phyloP scores from a whole-genome alignment of 2,888 invertebrate genomes.

The Chelonus formosanus region DNA sequence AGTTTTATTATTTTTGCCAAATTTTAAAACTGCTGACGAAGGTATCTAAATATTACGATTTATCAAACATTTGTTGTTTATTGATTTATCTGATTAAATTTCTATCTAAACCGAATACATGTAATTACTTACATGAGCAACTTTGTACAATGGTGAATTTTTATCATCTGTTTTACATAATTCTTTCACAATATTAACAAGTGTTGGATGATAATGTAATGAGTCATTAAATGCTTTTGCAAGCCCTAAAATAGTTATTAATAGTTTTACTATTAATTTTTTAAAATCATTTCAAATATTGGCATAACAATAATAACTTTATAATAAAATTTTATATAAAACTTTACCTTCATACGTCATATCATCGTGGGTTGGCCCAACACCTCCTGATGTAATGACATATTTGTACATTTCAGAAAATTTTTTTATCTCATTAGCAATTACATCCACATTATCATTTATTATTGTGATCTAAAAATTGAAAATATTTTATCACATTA shows the following conservation, averaged over 20 bases:
- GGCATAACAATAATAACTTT: no score
- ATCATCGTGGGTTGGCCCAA: conserved; percentile 83
- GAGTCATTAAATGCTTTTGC: conserved; percentile 68
- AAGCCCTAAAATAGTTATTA: conserved; percentile 59
- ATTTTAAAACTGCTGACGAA: conserved; percentile 64
- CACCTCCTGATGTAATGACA: conserved; percentile 80
- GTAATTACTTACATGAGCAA: conserved; percentile 57
- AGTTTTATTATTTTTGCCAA: conserved; percentile 54
- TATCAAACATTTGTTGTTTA: no score
- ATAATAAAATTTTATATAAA: background rate
- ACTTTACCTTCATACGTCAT: conserved; percentile 74
- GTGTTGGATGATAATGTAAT: conserved; percentile 63
- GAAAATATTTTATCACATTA: conserved; percentile 42
- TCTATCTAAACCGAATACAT: background rate
- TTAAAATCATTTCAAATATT: no score
- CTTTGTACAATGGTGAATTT: conserved; percentile 64
- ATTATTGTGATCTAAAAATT: conserved; percentile 71
- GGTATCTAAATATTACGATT: conserved; percentile 63
- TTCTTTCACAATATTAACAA: conserved; percentile 65
- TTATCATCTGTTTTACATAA: conserved; percentile 63
- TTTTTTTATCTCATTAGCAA: conserved; percentile 71
- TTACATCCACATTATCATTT: conserved; percentile 72
- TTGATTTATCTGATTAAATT: no score
- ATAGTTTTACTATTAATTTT: no score
- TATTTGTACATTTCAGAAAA: conserved; percentile 72